phyloP scores from a whole-genome alignment of 1,140 invertebrate species.

The Panulirus ornatus region DNA sequence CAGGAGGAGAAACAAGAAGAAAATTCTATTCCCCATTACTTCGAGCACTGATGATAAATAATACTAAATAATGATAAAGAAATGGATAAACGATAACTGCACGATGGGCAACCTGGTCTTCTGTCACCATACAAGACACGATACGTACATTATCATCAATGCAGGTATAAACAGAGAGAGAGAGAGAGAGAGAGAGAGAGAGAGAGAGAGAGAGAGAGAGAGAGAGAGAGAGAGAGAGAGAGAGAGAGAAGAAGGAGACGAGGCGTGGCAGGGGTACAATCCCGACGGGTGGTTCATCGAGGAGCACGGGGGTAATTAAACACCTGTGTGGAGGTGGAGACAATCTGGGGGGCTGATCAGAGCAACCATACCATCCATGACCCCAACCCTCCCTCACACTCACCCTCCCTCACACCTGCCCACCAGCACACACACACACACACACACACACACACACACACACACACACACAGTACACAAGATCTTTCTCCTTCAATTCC shows the following conservation, averaged over 20 bases:
- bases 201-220: background rate
- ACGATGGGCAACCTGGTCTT: too few relatives aligned
- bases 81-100: too few relatives aligned
- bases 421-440: too few relatives aligned
- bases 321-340: slow-evolving; percentile 20
- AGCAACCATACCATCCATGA: background rate
- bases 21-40: too few relatives aligned
- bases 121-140: too few relatives aligned
- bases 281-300: background rate
- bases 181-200: slow-evolving; percentile 10
- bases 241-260: slow-evolving; percentile 1
- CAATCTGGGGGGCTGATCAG: slow-evolving; percentile 20
- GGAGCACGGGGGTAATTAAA: background rate
- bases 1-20: too few relatives aligned
- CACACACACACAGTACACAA: too few relatives aligned
- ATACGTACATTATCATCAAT: too few relatives aligned
- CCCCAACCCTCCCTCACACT: background rate
- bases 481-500: too few relatives aligned
- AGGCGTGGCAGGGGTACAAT: background rate
- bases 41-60: too few relatives aligned
- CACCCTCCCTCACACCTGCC: background rate
- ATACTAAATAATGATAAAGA: too few relatives aligned
- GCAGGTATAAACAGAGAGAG: background rate
- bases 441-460: too few relatives aligned
- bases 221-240: background rate